Base-by-base conservation (phyloP, 37 sponge, comb jelly and placozoan genomes). In the Axinella damicornis region DNA sequence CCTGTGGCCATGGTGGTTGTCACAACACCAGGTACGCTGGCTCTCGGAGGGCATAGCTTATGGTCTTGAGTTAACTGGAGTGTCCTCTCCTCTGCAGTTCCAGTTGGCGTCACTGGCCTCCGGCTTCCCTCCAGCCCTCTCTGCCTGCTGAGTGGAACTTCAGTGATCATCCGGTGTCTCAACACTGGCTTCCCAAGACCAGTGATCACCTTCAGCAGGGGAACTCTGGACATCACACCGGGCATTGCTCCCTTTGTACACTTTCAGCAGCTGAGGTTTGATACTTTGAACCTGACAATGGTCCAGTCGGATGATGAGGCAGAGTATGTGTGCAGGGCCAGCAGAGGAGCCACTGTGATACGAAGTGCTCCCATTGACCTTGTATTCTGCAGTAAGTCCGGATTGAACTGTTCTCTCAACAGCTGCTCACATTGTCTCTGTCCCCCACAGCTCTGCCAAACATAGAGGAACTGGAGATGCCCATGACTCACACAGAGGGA, bases 161-260 rank as follows among this genome's bases (percentile, higher is more conserved):
- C 36, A 35, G 76, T 68, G 2, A 81, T 54, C 28, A 25, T 88
- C 69, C 65, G 41, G 16, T 88, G 88, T 82, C n/a, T 32, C 15
- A 35, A 31, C 27, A n/a, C 54, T 55, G 88, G 88, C 19, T 80
- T 75, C 69, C 82, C 82, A 24, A 59, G 77, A 33, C 69, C 82
- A 39, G 28, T 2, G 31, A 60, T 88, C 12, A 65, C 25, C 2
- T 88, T 81, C 35, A 5, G 17, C 0, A 0, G 0, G 5, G 70
- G 53, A 12, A 11, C 16, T 0, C 30, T 52, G 5, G 11, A 6
- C 22, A 53, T 75, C 57, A 70, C 35, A 46, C 69, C 17, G 76
- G 57, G 2, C 35, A 41, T 14, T 21, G 32, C 5, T 12, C 6
- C 59, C 61, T 35, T 22, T 19, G 6, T 17, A 60, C 21, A 38